A percentile compares a stretch with the other conserved stretches of the same genome.
Conservation (phyloP, 2,888 invertebrate genomes). For the Acronicta aceris region DNA sequence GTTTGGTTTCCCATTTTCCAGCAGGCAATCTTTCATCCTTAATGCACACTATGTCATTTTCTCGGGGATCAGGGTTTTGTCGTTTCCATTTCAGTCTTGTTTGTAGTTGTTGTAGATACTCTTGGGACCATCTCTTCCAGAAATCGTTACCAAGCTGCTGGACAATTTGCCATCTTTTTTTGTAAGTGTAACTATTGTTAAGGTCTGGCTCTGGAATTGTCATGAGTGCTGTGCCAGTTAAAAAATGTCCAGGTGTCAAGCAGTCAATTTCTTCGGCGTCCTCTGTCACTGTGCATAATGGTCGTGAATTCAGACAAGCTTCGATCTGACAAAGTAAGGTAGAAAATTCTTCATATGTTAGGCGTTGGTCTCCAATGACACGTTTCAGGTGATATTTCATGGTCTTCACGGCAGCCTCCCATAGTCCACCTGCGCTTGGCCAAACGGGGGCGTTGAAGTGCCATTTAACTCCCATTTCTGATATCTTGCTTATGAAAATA, state of each 20-base stretch:
- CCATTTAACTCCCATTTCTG: slow-evolving; percentile 7
- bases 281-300: background rate
- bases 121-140: too few species aligned
- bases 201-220: background rate
- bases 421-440: slow-evolving; percentile 3
- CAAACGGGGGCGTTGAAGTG: too few species aligned
- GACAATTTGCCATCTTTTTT: slow-evolving; percentile 51
- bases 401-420: slow-evolving; percentile 2
- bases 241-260: slow-evolving; percentile 7
- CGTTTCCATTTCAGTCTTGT: too few species aligned
- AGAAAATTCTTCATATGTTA: slow-evolving; percentile 3
- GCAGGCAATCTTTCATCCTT: background rate
- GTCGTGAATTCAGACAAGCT: slow-evolving; percentile 3
- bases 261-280: background rate
- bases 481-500: slow-evolving; percentile 1
- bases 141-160: too few species aligned
- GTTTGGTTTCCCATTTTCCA: too few species aligned
- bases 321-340: slow-evolving; percentile 5
- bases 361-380: background rate
- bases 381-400: slow-evolving; percentile 1
- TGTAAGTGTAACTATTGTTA: too few species aligned
- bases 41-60: background rate
- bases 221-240: slow-evolving; percentile 1
- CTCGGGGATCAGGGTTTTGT: too few species aligned
- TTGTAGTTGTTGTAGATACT: too few species aligned